phyloP scores from a whole-genome alignment of 2,797 vertebrate species.

The Ataeniobius toweri region DNA sequence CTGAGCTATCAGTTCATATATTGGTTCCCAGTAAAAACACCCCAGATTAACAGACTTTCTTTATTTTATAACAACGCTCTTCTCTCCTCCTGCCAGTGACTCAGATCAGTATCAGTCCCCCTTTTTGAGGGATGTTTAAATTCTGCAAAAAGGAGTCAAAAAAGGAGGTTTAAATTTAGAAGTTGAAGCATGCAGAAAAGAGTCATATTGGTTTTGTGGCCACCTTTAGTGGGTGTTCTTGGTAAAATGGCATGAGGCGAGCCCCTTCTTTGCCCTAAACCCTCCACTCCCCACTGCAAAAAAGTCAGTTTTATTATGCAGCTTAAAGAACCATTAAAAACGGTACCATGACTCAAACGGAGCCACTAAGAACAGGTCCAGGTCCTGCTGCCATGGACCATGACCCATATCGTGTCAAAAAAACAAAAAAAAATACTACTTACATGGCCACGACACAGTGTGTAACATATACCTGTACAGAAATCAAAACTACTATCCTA shows the following conservation, averaged over 20 bases:
- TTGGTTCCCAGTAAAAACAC: not conserved
- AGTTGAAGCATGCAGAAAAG: too few species aligned
- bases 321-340: too few species aligned
- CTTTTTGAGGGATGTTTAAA: not conserved
- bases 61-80: not conserved
- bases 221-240: too few species aligned
- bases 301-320: too few species aligned
- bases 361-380: too few species aligned
- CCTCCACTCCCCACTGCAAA: too few species aligned
- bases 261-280: too few species aligned
- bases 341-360: too few species aligned
- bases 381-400: not conserved
- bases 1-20: not conserved
- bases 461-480: not conserved
- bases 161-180: too few species aligned
- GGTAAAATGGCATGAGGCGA: too few species aligned
- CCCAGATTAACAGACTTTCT: not conserved
- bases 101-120: not conserved
- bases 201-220: too few species aligned
- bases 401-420: not conserved
- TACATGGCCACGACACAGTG: not conserved
- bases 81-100: not conserved
- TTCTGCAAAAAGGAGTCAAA: not conserved
- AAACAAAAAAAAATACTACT: not conserved
- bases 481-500: not conserved